These are phyloP conservation scores for Physocephala rufipes DNA, from an alignment of 2,888 invertebrate species.

Conservation along the genomic window DNA sequence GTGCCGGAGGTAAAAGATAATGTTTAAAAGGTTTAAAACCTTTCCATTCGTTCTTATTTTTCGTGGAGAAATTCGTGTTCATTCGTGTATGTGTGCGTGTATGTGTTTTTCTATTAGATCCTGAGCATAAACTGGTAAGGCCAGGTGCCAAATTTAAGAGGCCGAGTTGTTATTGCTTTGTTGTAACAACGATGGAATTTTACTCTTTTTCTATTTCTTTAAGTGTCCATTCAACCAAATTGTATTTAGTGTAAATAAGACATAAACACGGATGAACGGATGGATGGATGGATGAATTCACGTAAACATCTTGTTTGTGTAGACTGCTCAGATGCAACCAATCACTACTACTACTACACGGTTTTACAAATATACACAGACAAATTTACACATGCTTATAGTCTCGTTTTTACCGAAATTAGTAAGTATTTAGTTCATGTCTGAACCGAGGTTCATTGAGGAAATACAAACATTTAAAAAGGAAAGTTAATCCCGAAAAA, in stretches of 20 bases:
- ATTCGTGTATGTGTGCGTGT: neutral
- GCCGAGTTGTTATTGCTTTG: conserved; percentile 19
- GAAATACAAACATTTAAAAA: too few species aligned
- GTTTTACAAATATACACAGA: neutral
- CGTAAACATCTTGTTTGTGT: neutral
- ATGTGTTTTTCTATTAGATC: neutral
- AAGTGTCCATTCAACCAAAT: neutral
- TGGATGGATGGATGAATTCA: too few species aligned
- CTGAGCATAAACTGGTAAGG: conserved; percentile 14
- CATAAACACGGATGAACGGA: neutral
- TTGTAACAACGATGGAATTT: too few species aligned
- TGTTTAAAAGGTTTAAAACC: conserved; percentile 32
- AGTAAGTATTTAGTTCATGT: too few species aligned
- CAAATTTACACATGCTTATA: neutral
- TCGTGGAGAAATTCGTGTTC: too few species aligned
- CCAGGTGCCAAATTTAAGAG: conserved; percentile 28
- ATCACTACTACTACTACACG: too few species aligned
- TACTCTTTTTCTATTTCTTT: too few species aligned
- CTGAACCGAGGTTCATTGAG: too few species aligned
- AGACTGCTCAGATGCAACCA: too few species aligned
- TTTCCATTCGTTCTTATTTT: too few species aligned
- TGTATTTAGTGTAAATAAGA: neutral
- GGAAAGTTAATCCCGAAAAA: too few species aligned
- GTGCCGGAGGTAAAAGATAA: conserved; percentile 11
- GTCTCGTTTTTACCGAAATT: neutral